These are phyloP conservation scores for Sycophaga agraensis DNA, from an alignment of 1,140 invertebrate genomes.

Conservation along the genomic window DNA sequence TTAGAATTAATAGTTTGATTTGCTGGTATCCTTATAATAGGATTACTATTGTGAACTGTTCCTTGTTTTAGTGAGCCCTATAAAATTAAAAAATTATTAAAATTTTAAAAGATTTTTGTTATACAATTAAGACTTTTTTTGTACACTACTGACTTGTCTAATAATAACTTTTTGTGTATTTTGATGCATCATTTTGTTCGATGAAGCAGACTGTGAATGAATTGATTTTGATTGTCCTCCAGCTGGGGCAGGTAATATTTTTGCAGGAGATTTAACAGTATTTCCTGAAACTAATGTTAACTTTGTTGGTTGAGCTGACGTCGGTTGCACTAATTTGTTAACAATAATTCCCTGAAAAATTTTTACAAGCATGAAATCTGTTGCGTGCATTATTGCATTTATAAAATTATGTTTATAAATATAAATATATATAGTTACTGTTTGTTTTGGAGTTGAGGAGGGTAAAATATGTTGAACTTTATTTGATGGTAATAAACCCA, in stretches of 20 bases:
- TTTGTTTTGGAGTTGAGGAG: constrained; percentile 51
- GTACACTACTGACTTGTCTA: constrained; percentile 62
- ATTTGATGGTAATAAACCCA: constrained; percentile 62
- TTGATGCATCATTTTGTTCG: constrained; percentile 56
- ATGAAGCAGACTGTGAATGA: constrained; percentile 39
- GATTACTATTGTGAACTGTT: constrained; percentile 53
- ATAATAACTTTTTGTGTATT: constrained; percentile 63
- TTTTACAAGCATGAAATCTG: not conserved
- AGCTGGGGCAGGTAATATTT: constrained; percentile 69
- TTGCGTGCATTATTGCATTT: no score
- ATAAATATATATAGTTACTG: constrained; percentile 39
- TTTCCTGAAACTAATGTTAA: constrained; percentile 51
- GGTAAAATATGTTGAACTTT: constrained; percentile 62
- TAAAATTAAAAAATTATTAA: constrained; percentile 36
- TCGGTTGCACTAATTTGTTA: constrained; percentile 56
- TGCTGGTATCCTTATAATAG: constrained; percentile 66
- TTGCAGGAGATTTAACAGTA: constrained; percentile 65
- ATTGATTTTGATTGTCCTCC: constrained; percentile 50
- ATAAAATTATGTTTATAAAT: not conserved
- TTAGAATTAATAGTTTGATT: constrained; percentile 58
- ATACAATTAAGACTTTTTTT: constrained; percentile 40
- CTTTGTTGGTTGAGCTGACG: constrained; percentile 48
- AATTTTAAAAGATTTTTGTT: constrained; percentile 29
- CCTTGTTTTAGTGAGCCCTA: constrained; percentile 54
- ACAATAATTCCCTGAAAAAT: constrained; percentile 54